Percentiles rank a stretch among this genome's conserved stretches.
These are phyloP conservation scores for Virgularia gustaviana DNA, from an alignment of 92 coral and sea anemone genomes.

Conservation along the genomic window DNA sequence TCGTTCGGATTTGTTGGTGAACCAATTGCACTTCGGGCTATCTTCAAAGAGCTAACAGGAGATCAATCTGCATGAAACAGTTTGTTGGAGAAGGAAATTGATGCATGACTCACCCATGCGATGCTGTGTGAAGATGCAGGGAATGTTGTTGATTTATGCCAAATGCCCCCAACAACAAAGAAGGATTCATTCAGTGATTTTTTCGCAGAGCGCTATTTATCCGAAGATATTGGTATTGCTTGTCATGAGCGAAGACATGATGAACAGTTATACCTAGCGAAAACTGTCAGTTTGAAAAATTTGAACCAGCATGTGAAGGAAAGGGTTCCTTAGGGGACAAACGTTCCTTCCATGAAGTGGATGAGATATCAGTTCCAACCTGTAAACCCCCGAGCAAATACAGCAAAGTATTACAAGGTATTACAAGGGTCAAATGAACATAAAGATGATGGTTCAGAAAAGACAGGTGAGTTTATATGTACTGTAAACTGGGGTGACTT, in stretches of 20 bases:
- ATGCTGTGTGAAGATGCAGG: conserved; percentile 42
- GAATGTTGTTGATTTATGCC: conserved; percentile 27
- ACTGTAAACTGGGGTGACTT: too few relatives aligned
- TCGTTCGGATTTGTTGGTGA: conserved; percentile 33
- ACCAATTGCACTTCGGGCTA: conserved; percentile 28
- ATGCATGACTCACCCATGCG: conserved; percentile 25
- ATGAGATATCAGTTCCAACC: conserved; percentile 47
- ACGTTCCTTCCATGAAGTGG: conserved; percentile 35
- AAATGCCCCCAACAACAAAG: neutral
- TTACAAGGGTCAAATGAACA: conserved; percentile 8
- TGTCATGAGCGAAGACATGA: conserved; percentile 31
- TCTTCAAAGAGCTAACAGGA: conserved; percentile 33
- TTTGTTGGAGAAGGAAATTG: conserved; percentile 14
- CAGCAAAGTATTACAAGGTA: conserved; percentile 33
- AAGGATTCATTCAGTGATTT: conserved; percentile 6
- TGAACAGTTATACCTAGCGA: conserved; percentile 17
- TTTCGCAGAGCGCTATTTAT: conserved; percentile 28
- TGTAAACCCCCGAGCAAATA: conserved; percentile 25
- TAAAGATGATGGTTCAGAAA: conserved; percentile 43
- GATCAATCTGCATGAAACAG: conserved; percentile 15
- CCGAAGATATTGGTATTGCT: conserved; percentile 25
- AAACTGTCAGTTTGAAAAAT: conserved; percentile 27
- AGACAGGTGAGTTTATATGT: conserved; percentile 12
- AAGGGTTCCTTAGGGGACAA: conserved; percentile 38
- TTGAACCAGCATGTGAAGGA: conserved; percentile 27